phyloP scores from a whole-genome alignment of 2,113 vertebrate genomes.

The Alectura lathami region DNA sequence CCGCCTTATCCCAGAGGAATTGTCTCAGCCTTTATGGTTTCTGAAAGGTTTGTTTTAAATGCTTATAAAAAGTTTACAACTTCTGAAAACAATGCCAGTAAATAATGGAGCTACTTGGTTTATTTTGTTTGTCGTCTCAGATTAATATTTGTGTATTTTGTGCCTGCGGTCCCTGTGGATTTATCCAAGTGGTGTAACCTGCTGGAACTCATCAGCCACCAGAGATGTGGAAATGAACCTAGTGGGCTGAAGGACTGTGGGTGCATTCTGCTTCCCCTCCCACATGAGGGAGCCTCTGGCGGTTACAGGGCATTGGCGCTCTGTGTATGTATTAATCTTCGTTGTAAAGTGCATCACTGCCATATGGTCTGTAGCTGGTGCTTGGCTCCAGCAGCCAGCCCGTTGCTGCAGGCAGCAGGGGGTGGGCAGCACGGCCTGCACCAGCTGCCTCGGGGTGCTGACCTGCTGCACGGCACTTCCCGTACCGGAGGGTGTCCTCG shows the following conservation, averaged over 20 bases:
- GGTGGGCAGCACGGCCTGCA: background rate
- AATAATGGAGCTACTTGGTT: background rate
- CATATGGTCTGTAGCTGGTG: background rate
- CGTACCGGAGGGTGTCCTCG: too few species aligned
- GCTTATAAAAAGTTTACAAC: background rate
- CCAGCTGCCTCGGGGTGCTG: background rate
- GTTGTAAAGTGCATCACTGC: background rate
- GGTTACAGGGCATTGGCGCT: background rate
- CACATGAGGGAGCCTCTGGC: background rate
- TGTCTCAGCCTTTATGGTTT: background rate
- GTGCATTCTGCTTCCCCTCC: background rate
- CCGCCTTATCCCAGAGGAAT: background rate
- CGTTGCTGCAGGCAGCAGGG: background rate
- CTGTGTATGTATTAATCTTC: background rate
- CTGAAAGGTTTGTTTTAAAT: background rate
- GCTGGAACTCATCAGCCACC: background rate
- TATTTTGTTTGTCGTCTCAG: background rate
- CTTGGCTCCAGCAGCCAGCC: background rate
- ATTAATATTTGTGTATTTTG: background rate
- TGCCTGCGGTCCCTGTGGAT: background rate
- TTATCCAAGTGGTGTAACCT: too few species aligned
- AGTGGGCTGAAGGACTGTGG: background rate
- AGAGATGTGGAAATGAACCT: accelerated
- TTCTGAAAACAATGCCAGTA: background rate
- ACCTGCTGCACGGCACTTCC: too few species aligned